Evolutionary conservation across 2,113 vertebrate genomes (phyloP).

Genomic region (Falcunculus frontatus): DNA sequence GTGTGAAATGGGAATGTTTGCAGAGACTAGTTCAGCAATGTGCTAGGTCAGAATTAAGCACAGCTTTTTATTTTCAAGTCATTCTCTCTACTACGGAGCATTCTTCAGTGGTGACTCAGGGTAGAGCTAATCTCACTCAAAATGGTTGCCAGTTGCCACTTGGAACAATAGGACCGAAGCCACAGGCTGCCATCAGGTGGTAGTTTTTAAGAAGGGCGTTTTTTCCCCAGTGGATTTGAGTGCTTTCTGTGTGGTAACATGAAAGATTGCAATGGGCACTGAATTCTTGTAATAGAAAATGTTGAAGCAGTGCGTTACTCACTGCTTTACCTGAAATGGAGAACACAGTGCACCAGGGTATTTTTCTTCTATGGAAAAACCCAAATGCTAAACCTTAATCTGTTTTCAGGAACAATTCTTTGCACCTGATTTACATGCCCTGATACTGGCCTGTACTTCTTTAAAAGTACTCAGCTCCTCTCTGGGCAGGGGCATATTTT

Average conservation of each 20-base stretch:
- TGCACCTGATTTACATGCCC: not conserved
- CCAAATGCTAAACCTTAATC: not conserved
- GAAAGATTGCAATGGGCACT: not conserved
- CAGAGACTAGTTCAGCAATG: not conserved
- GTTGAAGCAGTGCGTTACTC: not conserved
- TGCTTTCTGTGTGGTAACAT: not conserved
- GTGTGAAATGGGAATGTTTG: not conserved
- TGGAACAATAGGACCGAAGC: constrained; percentile 39
- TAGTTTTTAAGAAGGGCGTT: constrained; percentile 40
- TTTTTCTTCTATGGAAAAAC: not conserved
- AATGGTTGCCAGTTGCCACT: constrained; percentile 62
- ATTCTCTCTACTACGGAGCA: not conserved
- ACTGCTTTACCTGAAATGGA: not conserved
- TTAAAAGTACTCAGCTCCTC: not conserved
- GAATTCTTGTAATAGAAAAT: not conserved
- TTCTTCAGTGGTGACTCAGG: constrained; percentile 41
- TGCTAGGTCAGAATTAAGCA: not conserved
- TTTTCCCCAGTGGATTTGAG: not conserved
- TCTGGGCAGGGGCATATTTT: not conserved
- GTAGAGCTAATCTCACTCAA: constrained; percentile 39
- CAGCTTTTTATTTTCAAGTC: constrained; percentile 13
- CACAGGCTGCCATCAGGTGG: constrained; percentile 66
- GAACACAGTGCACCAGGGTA: not conserved
- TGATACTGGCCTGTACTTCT: not conserved
- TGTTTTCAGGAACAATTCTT: not conserved